phyloP scores from a whole-genome alignment of 2,113 vertebrate species.

The Platycercus adscitus region DNA sequence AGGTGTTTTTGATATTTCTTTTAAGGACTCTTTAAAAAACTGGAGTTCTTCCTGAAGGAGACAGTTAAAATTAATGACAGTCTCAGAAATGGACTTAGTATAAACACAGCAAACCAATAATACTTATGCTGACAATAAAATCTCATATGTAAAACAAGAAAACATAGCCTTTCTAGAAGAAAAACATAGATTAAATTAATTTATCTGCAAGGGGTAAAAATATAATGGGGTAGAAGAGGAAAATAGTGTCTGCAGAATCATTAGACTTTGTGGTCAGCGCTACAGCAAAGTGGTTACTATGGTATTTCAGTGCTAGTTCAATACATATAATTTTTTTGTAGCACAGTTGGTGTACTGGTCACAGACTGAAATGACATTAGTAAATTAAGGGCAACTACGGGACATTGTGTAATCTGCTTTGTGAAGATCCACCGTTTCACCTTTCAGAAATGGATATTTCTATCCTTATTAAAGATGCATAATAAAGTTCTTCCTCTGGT shows the following conservation, averaged over 20 bases:
- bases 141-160: not conserved
- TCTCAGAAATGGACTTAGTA: not conserved
- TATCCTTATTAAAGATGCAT: not conserved
- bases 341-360: not conserved
- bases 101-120: not conserved
- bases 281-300: not conserved
- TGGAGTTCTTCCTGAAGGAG: not conserved
- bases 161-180: not conserved
- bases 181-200: not conserved
- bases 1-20: accelerated
- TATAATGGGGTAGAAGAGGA: not conserved
- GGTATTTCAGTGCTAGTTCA: not conserved
- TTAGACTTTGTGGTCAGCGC: not conserved
- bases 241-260: not conserved
- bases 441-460: not conserved
- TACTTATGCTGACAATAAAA: not conserved
- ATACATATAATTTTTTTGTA: not conserved
- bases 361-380: not conserved
- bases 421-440: not conserved
- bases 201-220: not conserved
- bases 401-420: not conserved
- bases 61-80: not conserved
- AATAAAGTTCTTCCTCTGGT: not conserved
- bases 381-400: not conserved
- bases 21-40: not conserved